Evolutionary conservation across 2,113 vertebrate genomes (phyloP), one percentile per base, ranked within the genome.

Genomic region (Malaclemys terrapin): DNA sequence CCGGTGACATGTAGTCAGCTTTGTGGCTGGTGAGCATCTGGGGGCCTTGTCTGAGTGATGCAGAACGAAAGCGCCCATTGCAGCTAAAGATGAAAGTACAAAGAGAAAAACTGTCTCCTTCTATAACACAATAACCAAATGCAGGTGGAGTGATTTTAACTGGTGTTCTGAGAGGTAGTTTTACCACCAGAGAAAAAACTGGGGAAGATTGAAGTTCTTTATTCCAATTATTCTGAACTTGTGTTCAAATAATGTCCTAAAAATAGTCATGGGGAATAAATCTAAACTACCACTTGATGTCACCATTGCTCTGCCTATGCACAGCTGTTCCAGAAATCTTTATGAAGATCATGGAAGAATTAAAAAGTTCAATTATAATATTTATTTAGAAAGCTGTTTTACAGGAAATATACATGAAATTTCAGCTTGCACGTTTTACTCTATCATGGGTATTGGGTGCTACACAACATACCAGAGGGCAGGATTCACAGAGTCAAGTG

Each of bases 251-350:
- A 38, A 20, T 94, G 13, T 29, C 82, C 25, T 62, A 80, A 62
- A 86, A 45, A 62, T 11, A 84, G 80, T 22, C 4, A 75, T 93
- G 87, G 90, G 42, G 75, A 59, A 69, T 69, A 65, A 65, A 65
- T 88, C 11, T 84, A 84, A 93, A 69, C 35, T 72, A 85, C 98
- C 98, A 98, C 98, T 97, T 95, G 98, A 94, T 97, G 98, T 95
- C 97, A 94, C 95, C 95, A 84, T 96, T 80, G 94, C 82, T 45
- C 96, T 95, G 81, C 9, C 84, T 35, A 88, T 91, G 7, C 38
- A 19, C 10, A 84, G 13, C 29, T 93, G 10, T 53, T 80, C 14
- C 86, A 85, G 81, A 65, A 82, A n/a, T 10, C 27, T 76, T 92
- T 47, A 24, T 90, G 75, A 89, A 42, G 3, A n/a, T 31, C 29